Percentiles rank a stretch among this genome's conserved stretches.
phyloP scores from a whole-genome alignment of 2,797 vertebrate genomes.

The Rhyacichthys aspro region DNA sequence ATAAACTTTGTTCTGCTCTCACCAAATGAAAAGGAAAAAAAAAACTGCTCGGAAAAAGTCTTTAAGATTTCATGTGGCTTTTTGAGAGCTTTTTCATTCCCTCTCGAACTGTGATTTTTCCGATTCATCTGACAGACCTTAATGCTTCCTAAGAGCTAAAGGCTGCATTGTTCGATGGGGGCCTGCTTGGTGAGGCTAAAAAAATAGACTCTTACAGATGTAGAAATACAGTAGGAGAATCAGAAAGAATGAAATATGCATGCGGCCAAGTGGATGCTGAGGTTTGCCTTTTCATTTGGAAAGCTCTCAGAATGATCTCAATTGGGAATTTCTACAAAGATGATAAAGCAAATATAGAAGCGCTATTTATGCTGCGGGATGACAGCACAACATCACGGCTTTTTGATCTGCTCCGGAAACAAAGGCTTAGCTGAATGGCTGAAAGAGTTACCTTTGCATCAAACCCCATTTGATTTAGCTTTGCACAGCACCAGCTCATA shows the following conservation, averaged over 20 bases:
- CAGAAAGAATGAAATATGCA: constrained; percentile 74
- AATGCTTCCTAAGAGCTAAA: constrained; percentile 71
- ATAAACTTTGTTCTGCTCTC: constrained; percentile 18
- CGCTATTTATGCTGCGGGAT: constrained; percentile 31
- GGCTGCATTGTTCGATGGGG: constrained; percentile 63
- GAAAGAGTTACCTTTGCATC: not conserved
- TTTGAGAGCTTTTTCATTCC: constrained; percentile 65
- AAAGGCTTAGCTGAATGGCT: not conserved
- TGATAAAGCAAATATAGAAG: constrained; percentile 66
- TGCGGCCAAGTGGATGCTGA: constrained; percentile 62
- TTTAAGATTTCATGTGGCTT: constrained; percentile 78
- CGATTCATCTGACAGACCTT: constrained; percentile 58
- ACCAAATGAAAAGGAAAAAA: constrained; percentile 31
- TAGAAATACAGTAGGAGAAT: constrained; percentile 73
- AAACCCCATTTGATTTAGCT: too few species aligned
- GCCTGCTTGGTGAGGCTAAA: constrained; percentile 49
- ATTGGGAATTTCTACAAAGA: constrained; percentile 59
- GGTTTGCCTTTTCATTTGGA: constrained; percentile 57
- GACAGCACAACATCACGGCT: constrained; percentile 19
- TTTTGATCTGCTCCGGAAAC: constrained; percentile 6
- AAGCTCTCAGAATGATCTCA: constrained; percentile 72
- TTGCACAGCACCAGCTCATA: not conserved
- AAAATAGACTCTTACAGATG: constrained; percentile 67
- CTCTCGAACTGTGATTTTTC: constrained; percentile 54
- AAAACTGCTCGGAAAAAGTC: constrained; percentile 30